Percentiles rank a stretch among this genome's conserved stretches.
Conservation (phyloP, 2,113 vertebrate species). For the Chaenocephalus aceratus region DNA sequence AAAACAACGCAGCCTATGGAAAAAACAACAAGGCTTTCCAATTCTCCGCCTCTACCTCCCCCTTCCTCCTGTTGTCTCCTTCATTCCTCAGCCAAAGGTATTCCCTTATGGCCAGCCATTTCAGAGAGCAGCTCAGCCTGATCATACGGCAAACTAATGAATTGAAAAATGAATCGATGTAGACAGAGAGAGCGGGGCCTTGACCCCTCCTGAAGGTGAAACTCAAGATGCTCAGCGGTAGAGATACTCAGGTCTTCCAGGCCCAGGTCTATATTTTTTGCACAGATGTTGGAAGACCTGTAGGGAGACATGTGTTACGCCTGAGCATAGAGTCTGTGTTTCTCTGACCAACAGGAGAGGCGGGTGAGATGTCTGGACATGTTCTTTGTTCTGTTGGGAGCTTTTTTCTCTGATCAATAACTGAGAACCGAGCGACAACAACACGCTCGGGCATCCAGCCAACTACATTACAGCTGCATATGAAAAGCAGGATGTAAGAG, state of each 20-base stretch:
- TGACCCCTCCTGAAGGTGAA: slow-evolving; percentile 85
- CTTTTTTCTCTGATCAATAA: slow-evolving; percentile 75
- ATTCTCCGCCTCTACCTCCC: slow-evolving; percentile 66
- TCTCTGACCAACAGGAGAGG: slow-evolving; percentile 69
- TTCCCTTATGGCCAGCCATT: slow-evolving; percentile 82
- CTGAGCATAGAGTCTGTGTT: slow-evolving; percentile 68
- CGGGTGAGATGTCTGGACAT: slow-evolving; percentile 73
- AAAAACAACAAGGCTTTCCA: slow-evolving; percentile 68
- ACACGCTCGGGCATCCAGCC: slow-evolving; percentile 73
- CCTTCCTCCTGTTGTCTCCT: slow-evolving; percentile 71
- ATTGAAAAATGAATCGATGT: slow-evolving; percentile 86
- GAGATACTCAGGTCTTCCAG: slow-evolving; percentile 78
- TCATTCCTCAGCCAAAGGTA: slow-evolving; percentile 76
- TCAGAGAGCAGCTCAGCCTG: slow-evolving; percentile 81
- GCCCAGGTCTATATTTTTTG: slow-evolving; percentile 84
- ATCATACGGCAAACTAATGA: slow-evolving; percentile 86
- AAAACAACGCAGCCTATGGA: slow-evolving; percentile 73
- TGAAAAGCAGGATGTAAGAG: slow-evolving; percentile 73
- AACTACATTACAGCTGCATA: slow-evolving; percentile 78
- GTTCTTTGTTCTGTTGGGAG: slow-evolving; percentile 80
- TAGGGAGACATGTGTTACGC: slow-evolving; percentile 68
- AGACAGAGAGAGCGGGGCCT: slow-evolving; percentile 79
- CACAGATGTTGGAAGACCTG: slow-evolving; percentile 83
- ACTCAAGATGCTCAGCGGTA: slow-evolving; percentile 76
- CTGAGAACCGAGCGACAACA: slow-evolving; percentile 75